Percentiles rank a stretch among this genome's conserved stretches.
phyloP scores from a whole-genome alignment of 2,888 invertebrate species.

The Empis stercorea region DNA sequence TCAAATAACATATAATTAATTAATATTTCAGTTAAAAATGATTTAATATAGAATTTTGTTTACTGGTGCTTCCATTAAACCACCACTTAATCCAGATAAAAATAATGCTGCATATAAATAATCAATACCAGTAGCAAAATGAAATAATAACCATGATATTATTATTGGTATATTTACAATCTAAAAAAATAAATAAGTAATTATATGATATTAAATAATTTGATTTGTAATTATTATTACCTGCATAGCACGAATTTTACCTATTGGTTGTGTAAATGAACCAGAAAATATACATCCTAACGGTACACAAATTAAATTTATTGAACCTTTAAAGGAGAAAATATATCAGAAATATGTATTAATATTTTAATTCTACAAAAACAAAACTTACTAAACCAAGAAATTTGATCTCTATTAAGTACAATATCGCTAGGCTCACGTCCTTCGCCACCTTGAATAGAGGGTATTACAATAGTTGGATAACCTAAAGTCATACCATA shows the following conservation, averaged over 20 bases:
- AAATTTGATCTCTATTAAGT: slow-evolving; percentile 49
- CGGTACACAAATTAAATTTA: slow-evolving; percentile 67
- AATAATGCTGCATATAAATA: slow-evolving; percentile 58
- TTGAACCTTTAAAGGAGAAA: too few relatives aligned
- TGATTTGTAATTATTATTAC: slow-evolving; percentile 14
- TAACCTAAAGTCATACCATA: slow-evolving; percentile 74
- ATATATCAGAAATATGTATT: too few relatives aligned
- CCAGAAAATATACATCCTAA: slow-evolving; percentile 66
- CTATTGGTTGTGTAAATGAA: slow-evolving; percentile 53
- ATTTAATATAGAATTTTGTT: slow-evolving; percentile 12
- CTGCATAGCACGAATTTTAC: slow-evolving; percentile 64
- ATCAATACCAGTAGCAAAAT: slow-evolving; percentile 47
- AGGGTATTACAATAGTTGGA: slow-evolving; percentile 68
- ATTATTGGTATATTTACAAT: slow-evolving; percentile 60
- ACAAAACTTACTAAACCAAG: slow-evolving; percentile 55
- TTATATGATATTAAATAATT: too few relatives aligned
- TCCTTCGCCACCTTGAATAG: slow-evolving; percentile 43
- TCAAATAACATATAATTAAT: too few relatives aligned
- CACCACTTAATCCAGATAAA: slow-evolving; percentile 62
- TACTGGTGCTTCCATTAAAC: slow-evolving; percentile 69
- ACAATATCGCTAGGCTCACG: slow-evolving; percentile 36
- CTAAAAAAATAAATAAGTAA: slow-evolving; percentile 19
- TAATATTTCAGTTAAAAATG: background rate
- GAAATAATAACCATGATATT: slow-evolving; percentile 59
- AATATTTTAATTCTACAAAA: too few relatives aligned